Evolutionary conservation across 2,797 vertebrate genomes (phyloP).

Genomic region (Phoxinus dragarum): DNA sequence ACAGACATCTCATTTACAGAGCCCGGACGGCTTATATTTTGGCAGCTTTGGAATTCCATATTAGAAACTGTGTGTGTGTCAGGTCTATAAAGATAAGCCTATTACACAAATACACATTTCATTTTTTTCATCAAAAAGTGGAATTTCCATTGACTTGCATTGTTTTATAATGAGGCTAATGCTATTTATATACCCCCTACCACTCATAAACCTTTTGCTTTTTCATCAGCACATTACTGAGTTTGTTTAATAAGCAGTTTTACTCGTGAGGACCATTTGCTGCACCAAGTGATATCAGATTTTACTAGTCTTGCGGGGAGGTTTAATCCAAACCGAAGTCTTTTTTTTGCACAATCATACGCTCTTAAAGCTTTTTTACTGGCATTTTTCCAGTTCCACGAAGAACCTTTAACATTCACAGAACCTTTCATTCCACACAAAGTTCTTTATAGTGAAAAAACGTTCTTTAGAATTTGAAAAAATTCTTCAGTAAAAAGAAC

Average conservation of each 20-base stretch:
- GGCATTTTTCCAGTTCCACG: not conserved
- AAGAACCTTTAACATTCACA: not conserved
- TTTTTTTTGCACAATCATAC: not conserved
- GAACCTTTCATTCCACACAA: not conserved
- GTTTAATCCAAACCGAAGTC: not conserved
- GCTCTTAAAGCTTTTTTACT: not conserved
- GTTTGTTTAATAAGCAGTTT: slow-evolving; percentile 18
- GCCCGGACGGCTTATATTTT: not conserved
- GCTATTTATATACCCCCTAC: not conserved
- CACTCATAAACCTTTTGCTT: not conserved
- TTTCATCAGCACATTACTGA: not conserved
- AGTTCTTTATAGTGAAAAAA: not conserved
- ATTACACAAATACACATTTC: not conserved
- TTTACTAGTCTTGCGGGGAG: slow-evolving; percentile 1
- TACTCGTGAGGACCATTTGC: slow-evolving; percentile 6
- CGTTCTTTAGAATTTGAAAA: not conserved
- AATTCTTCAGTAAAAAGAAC: not conserved
- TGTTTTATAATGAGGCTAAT: not conserved
- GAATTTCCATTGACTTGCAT: not conserved
- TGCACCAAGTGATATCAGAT: not conserved
- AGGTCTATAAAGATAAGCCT: not conserved
- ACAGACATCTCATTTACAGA: slow-evolving; percentile 27
- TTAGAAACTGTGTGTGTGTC: not conserved
- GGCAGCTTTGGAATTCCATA: too few species aligned
- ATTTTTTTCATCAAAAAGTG: not conserved